phyloP scores from a whole-genome alignment of 1,140 invertebrate species.

The Heliconius hewitsoni region DNA sequence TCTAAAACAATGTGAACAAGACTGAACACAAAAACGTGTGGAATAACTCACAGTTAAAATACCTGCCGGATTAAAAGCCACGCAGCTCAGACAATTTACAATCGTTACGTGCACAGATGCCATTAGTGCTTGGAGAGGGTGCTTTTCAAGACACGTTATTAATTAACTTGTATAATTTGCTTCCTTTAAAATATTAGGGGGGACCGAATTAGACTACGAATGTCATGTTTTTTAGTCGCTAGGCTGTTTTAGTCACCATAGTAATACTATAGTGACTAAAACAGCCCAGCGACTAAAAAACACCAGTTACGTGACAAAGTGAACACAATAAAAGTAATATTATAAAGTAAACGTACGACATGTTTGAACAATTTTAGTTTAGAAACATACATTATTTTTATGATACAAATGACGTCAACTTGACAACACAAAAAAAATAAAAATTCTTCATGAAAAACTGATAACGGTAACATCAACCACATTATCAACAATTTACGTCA shows the following conservation, averaged over 20 bases:
- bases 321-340: neutral
- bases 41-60: conserved; percentile 8
- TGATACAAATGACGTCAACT: conserved; percentile 5
- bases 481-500: conserved; percentile 3
- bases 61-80: conserved; percentile 6
- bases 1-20: neutral
- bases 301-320: neutral
- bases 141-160: conserved; percentile 3
- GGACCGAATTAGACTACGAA: neutral
- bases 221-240: no score
- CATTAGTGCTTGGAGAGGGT: neutral
- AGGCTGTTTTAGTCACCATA: no score
- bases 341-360: neutral
- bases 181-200: conserved; percentile 10
- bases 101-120: neutral
- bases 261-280: neutral
- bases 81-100: conserved; percentile 6
- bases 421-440: conserved; percentile 1
- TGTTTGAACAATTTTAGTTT: neutral
- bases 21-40: neutral
- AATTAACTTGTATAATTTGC: conserved; percentile 1
- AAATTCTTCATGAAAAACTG: neutral
- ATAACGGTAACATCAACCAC: neutral
- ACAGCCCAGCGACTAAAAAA: neutral
- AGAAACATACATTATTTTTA: neutral